Conservation (phyloP, 2,888 invertebrate genomes). For the Idaea dimidiata region DNA sequence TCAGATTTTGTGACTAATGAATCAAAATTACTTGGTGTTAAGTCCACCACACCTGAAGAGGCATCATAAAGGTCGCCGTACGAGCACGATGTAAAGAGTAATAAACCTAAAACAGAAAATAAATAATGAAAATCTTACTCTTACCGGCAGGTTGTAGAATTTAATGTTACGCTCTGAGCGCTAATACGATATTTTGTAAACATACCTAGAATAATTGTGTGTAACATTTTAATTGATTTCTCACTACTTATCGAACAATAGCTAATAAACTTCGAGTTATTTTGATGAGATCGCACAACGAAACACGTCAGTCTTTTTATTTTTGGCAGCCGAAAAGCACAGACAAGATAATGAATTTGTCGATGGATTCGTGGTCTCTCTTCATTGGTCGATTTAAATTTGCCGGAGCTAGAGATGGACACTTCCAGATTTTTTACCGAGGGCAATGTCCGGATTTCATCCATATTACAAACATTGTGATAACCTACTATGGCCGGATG, state of each 20-base stretch:
- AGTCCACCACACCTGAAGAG: conserved; percentile 89
- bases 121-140: conserved; percentile 10
- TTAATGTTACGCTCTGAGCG: conserved; percentile 32
- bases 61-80: conserved; percentile 82
- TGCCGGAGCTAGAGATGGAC: conserved; percentile 30
- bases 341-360: conserved; percentile 45
- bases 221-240: conserved; percentile 56
- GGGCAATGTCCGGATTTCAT: not conserved
- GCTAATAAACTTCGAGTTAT: conserved; percentile 33
- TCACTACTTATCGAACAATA: conserved; percentile 38
- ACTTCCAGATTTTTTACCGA: not conserved
- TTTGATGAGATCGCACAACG: conserved; percentile 36
- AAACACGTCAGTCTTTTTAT: conserved; percentile 63
- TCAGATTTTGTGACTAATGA: conserved; percentile 90
- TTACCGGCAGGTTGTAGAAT: conserved; percentile 39
- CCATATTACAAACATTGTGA: not conserved
- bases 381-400: conserved; percentile 56
- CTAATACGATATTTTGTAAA: conserved; percentile 51
- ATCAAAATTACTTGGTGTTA: conserved; percentile 94
- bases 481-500: not conserved
- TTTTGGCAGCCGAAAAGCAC: conserved; percentile 32
- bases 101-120: conserved; percentile 55
- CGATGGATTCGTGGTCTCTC: conserved; percentile 69
- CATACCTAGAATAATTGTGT: conserved; percentile 60
- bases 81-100: conserved; percentile 56